Conservation (phyloP, 2,888 invertebrate species). For the Danaus chrysippus region DNA sequence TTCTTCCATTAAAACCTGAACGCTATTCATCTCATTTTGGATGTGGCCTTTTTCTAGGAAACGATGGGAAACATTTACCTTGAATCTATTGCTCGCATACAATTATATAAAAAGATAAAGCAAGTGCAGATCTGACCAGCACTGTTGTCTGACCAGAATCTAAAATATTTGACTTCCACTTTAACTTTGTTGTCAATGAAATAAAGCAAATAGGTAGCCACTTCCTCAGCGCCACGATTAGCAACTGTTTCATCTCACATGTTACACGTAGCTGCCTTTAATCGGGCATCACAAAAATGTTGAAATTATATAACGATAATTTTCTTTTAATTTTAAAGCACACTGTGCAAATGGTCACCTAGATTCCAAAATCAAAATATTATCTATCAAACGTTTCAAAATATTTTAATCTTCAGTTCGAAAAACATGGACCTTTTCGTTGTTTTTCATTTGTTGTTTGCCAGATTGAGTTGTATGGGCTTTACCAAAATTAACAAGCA, state of each 20-base stretch:
- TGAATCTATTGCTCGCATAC: constrained; percentile 12
- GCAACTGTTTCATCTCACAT: constrained; percentile 25
- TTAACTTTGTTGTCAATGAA: constrained; percentile 15
- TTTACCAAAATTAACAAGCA: constrained; percentile 19
- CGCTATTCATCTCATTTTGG: constrained; percentile 15
- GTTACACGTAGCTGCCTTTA: constrained; percentile 18
- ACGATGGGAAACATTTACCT: neutral
- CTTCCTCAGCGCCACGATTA: constrained; percentile 24
- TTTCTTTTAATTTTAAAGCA: constrained; percentile 3
- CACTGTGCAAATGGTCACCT: constrained; percentile 16
- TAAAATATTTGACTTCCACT: constrained; percentile 20
- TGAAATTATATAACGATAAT: neutral
- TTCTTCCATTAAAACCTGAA: too few species aligned
- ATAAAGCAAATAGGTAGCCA: constrained; percentile 21
- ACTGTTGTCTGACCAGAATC: constrained; percentile 26
- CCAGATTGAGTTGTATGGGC: constrained; percentile 22
- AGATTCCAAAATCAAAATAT: constrained; percentile 20
- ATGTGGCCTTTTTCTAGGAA: constrained; percentile 29
- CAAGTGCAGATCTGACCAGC: constrained; percentile 26
- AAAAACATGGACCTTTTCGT: constrained; percentile 1
- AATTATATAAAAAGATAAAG: constrained; percentile 23
- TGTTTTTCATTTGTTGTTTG: constrained; percentile 22
- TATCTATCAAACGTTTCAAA: constrained; percentile 22
- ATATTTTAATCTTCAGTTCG: constrained; percentile 26
- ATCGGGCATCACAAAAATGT: constrained; percentile 9